Evolutionary conservation across 1,140 invertebrate species (phyloP), one percentile per base, ranked within the genome.

Genomic region (Hyles vespertilio): DNA sequence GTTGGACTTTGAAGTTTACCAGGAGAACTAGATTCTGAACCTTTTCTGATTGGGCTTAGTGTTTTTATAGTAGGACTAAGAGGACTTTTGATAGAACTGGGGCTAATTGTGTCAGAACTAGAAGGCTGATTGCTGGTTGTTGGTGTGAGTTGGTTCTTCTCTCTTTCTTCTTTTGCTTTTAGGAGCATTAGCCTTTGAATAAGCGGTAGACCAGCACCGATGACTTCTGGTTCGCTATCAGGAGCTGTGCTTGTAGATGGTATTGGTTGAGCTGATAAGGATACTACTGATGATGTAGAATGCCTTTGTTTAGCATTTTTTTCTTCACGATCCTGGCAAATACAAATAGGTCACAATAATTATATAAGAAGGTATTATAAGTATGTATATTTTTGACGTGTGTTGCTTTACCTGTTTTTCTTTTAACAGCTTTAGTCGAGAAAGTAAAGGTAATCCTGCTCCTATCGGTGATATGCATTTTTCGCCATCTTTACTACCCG

Each of bases 401-500:
- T 40, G 8, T 5, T 22, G 6, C 8, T 44, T 89, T 50, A 96
- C 95, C 81, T 96, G 95, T 80, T 96, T 96, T 73, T 96, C 95
- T 74, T 96, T 96, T 0, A 97, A 89, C 6, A 97, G 81, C 69
- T 95, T 93, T 5, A 97, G 81, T 52, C 95, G 87, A 11, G 94
- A 91, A 1, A 97, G 84, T 3, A 97, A 81, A 0, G 96, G 96
- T n/a, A 97, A 83, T 0, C 96, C 96, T 0, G 95, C 94, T 5
- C 95, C 95, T 36, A 96, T 90, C 0, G 95, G 93, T 49, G 95
- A 94, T 66, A 91, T 77, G 54, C 90, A 79, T 79, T 90, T 90
- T 81, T 93, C 81, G 73, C 86, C 63, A 11, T 84, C 77, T 84
- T 92, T 87, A 79, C 63, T 63, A 69, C 91, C 70, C 77, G 91